Conservation (phyloP, 2,888 invertebrate species). For the Trilocha varians region DNA sequence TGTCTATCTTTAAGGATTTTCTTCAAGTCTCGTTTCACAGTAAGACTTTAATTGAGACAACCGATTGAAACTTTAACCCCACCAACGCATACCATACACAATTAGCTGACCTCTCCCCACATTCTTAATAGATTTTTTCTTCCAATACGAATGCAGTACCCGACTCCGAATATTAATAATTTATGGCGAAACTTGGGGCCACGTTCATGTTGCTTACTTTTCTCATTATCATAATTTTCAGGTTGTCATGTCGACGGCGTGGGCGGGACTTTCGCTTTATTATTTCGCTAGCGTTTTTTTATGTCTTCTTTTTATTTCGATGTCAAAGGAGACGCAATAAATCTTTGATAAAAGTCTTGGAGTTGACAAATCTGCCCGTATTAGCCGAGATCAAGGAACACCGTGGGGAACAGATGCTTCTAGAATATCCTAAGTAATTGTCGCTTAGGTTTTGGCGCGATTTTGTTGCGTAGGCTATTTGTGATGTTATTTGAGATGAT, state of each 20-base stretch:
- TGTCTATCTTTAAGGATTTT: no score
- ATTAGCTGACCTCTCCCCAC: no score
- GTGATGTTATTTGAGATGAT: no score
- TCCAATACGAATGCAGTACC: conserved; percentile 13
- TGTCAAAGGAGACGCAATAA: conserved; percentile 25
- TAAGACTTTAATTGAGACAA: no score
- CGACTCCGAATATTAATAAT: conserved; percentile 34
- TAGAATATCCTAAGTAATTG: neutral
- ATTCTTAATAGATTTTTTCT: neutral
- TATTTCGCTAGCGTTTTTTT: conserved; percentile 27
- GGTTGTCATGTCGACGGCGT: conserved; percentile 32
- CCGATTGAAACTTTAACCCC: neutral
- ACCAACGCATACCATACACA: neutral
- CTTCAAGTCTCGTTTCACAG: no score
- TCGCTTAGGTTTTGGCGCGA: no score
- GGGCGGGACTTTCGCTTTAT: conserved; percentile 26
- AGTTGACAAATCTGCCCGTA: conserved; percentile 11
- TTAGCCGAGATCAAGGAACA: conserved; percentile 16
- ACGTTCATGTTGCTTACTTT: conserved; percentile 41
- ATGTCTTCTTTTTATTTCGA: conserved; percentile 19
- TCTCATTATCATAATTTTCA: conserved; percentile 48
- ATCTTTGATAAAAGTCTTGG: conserved; percentile 18
- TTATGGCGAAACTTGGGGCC: conserved; percentile 36
- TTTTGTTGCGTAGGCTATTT: no score
- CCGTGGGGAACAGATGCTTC: neutral